These are phyloP conservation scores for Rallus limicola DNA, from an alignment of 2,113 vertebrate species.

Conservation along the genomic window DNA sequence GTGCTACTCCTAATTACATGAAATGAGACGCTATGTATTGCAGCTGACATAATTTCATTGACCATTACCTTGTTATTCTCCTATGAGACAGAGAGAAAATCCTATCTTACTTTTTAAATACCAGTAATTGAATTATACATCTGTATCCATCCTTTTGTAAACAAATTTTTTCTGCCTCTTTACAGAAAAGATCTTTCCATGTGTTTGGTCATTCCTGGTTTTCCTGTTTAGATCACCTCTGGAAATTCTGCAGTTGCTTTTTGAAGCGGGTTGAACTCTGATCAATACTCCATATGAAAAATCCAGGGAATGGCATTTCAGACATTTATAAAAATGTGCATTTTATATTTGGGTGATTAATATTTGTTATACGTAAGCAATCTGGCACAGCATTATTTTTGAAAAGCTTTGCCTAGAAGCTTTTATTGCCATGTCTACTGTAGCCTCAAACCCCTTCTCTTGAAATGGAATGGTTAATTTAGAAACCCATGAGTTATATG, in stretches of 20 bases:
- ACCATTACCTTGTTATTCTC: conserved; percentile 56
- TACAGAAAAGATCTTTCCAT: not conserved
- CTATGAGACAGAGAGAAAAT: conserved; percentile 34
- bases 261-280: not conserved
- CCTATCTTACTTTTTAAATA: conserved; percentile 37
- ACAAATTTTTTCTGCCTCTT: not conserved
- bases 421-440: not conserved
- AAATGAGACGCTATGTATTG: conserved; percentile 14
- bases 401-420: not conserved
- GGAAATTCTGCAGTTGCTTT: not conserved
- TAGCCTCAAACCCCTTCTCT: not conserved
- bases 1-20: conserved; percentile 34
- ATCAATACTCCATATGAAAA: not conserved
- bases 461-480: not conserved
- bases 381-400: not conserved
- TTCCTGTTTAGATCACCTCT: not conserved
- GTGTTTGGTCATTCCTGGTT: not conserved
- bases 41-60: conserved; percentile 55
- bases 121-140: conserved; percentile 26
- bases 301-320: not conserved
- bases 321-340: not conserved
- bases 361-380: not conserved
- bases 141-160: not conserved
- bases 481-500: not conserved
- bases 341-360: not conserved